phyloP scores from a whole-genome alignment of 2,888 invertebrate genomes.

The Hydroisotoma schaefferi region DNA sequence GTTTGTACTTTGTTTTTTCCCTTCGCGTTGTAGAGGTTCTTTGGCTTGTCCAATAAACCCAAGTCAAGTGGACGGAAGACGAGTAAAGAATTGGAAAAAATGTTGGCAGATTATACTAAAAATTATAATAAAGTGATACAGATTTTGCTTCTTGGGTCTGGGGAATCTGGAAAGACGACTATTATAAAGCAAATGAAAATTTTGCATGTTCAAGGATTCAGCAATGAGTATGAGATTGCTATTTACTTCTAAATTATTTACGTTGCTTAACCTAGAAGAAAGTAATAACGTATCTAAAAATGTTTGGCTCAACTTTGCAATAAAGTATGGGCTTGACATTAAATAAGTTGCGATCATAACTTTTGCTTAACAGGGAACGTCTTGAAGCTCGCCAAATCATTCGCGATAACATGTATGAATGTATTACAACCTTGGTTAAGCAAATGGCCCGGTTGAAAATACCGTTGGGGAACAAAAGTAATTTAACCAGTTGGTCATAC shows the following conservation, averaged over 20 bases:
- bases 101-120: constrained; percentile 49
- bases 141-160: constrained; percentile 49
- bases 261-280: too few relatives aligned
- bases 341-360: background rate
- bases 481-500: constrained; percentile 47
- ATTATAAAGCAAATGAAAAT: constrained; percentile 85
- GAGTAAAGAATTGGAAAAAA: constrained; percentile 50
- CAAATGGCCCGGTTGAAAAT: constrained; percentile 57
- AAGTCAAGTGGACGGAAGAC: constrained; percentile 25
- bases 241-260: too few relatives aligned
- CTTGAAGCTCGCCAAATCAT: constrained; percentile 53
- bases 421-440: constrained; percentile 64
- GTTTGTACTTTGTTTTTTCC: too few relatives aligned
- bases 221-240: constrained; percentile 64
- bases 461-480: constrained; percentile 13
- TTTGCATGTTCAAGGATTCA: constrained; percentile 73
- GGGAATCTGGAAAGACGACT: constrained; percentile 63
- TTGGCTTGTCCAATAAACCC: constrained; percentile 2
- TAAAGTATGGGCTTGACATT: background rate
- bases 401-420: constrained; percentile 69
- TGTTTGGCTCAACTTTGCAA: too few relatives aligned
- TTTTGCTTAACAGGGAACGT: constrained; percentile 1
- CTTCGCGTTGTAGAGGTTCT: constrained; percentile 5
- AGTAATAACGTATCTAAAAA: too few relatives aligned
- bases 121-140: constrained; percentile 50